Evolutionary conservation across 1,140 invertebrate species (phyloP), one percentile per base, ranked within the genome.

Genomic region (Drosophila ficusphila): DNA sequence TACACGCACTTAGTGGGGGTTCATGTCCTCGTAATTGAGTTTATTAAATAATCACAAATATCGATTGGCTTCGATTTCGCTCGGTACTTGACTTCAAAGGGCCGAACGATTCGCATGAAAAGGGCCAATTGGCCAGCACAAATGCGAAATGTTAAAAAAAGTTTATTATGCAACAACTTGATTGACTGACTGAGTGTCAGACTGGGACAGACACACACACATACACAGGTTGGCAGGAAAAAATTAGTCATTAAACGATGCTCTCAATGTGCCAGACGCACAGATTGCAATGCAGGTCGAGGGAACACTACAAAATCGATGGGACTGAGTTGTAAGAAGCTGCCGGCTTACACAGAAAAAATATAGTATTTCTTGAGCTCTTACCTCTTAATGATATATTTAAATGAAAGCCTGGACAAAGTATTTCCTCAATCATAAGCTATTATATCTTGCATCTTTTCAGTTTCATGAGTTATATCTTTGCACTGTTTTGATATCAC

Each of bases 1-100:
- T 67, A 72, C 56, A 52, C 42, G 68, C 67, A 71, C 44, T 33
- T 39, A 57, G 62, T 19, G 38, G 23, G 38, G 12, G 52, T 16
- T 39, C 53, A 44, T 74, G 64, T 51, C 39, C 29, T 29, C 34
- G 69, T 83, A 77, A 88, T 89, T 88, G 82, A 82, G 82, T 71
- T 82, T 88, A 89, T 88, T 82, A 88, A 88, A 88, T 88, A 88
- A 88, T 88, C 82, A 88, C 79, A 88, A 82, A 88, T 88, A 88
- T 88, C 82, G 82, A 88, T 88, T 88, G 62, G 27, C 11, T 49
- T 23, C 33, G 47, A 62, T 56, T 33, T 14, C 27, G 14, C 14
- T 33, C 53, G 27, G 27, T 34, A 4, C 3, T 41, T 53, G 9
- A 33, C 34, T 42, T 65, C 36, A 48, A 38, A 67, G 53, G 29